Evolutionary conservation across 2,797 vertebrate species (phyloP).

Genomic region (Oreortyx pictus): DNA sequence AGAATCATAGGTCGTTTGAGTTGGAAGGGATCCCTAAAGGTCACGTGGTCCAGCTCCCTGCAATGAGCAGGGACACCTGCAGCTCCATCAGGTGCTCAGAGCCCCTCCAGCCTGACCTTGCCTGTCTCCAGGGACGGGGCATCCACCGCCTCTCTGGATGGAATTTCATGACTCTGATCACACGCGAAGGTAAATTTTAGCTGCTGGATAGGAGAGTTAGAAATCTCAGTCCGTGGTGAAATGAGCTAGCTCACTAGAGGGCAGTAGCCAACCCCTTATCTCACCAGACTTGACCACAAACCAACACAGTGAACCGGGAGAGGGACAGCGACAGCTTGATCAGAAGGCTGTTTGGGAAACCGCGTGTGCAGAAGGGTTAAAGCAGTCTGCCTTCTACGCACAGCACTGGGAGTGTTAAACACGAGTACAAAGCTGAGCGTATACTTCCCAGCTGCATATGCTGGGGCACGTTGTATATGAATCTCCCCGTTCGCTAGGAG

Average conservation of each 20-base stretch:
- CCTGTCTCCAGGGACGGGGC: too few species aligned
- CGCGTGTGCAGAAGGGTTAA: neutral
- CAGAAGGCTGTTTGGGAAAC: too few species aligned
- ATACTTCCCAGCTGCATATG: rapidly evolving
- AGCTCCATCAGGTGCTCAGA: too few species aligned
- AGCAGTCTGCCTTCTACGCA: neutral
- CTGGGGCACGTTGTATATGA: neutral
- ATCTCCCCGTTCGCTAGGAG: neutral
- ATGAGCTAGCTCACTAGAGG: conserved; percentile 46
- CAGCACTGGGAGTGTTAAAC: neutral
- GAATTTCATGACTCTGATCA: neutral
- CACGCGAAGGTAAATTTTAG: neutral
- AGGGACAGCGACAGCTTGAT: neutral
- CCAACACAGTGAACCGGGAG: neutral
- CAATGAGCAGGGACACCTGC: too few species aligned
- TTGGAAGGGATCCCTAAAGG: too few species aligned
- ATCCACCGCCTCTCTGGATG: too few species aligned
- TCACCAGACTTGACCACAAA: neutral
- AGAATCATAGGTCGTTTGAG: too few species aligned
- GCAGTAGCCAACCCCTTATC: conserved; percentile 69
- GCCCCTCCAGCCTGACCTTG: too few species aligned
- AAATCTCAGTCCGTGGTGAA: rapidly evolving
- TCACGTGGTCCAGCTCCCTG: too few species aligned
- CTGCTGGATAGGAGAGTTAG: neutral
- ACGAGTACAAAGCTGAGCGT: rapidly evolving